Percentiles rank a stretch among this genome's conserved stretches.
Evolutionary conservation across 35 echinoderm and acorn worm species (phyloP).

Genomic region (Anneissia japonica): DNA sequence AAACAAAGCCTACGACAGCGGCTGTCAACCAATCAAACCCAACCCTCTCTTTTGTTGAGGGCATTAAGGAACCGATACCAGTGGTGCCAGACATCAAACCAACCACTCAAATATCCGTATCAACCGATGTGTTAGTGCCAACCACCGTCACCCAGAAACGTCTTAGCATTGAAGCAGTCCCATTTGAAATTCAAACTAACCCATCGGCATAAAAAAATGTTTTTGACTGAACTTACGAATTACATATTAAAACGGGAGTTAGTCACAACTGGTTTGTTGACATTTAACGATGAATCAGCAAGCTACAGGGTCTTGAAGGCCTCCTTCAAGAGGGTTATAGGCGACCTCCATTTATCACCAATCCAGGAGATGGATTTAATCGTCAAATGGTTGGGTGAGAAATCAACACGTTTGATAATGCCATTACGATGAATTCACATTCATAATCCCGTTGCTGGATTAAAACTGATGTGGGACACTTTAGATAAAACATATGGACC

Average conservation of each 20-base stretch:
- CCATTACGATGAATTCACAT: conserved; percentile 21
- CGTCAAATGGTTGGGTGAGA: conserved; percentile 35
- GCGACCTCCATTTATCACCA: conserved; percentile 10
- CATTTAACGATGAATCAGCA: conserved; percentile 12
- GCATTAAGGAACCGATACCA: no score
- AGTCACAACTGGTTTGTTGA: background rate
- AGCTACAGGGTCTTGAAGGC: conserved; percentile 32
- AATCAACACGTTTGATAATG: conserved; percentile 5
- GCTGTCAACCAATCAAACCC: no score
- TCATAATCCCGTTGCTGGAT: conserved; percentile 10
- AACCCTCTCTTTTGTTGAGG: no score
- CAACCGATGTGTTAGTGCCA: no score
- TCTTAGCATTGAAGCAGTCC: no score
- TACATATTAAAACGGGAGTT: background rate
- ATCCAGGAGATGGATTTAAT: conserved; percentile 48
- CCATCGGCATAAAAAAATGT: no score
- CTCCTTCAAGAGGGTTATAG: conserved; percentile 30
- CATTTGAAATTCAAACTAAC: no score
- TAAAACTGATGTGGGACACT: conserved; percentile 36
- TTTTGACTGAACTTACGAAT: no score
- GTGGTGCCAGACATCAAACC: no score
- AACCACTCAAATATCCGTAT: no score
- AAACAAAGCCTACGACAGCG: no score
- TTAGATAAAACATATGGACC: conserved; percentile 36
- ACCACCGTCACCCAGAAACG: no score